phyloP scores from a whole-genome alignment of 2,888 invertebrate genomes.

The Candidula unifasciata region DNA sequence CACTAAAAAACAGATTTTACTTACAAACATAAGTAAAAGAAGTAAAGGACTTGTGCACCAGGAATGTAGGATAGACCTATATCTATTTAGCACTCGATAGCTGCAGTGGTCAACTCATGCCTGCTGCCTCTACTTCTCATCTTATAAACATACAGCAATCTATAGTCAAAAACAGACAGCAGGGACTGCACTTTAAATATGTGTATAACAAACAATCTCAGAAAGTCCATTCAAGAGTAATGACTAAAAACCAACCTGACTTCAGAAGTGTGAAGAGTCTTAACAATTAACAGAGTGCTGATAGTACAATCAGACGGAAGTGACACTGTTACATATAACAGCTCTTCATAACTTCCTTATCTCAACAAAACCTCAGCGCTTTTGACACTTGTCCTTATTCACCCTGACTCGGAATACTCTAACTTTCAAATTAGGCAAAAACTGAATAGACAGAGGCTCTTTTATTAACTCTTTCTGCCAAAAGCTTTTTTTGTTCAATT shows the following conservation, averaged over 20 bases:
- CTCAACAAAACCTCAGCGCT: constrained; percentile 12
- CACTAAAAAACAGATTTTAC: no score
- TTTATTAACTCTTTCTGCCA: neutral
- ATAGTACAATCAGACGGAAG: neutral
- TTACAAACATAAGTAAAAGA: neutral
- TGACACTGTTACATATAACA: neutral
- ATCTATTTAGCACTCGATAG: no score
- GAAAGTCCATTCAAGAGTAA: neutral
- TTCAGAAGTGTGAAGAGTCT: neutral
- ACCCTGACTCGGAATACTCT: neutral
- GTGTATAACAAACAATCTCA: neutral
- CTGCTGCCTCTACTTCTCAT: no score
- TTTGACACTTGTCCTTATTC: neutral
- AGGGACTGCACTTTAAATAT: neutral
- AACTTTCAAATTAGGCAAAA: neutral
- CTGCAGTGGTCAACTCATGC: no score
- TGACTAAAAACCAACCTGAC: neutral
- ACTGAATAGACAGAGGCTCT: neutral
- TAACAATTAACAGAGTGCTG: neutral
- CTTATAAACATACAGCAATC: no score
- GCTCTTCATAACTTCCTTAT: neutral
- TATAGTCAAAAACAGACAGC: no score
- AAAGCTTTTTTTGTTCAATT: no score
- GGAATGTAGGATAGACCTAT: no score
- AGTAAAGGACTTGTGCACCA: no score